Percentiles rank a stretch among this genome's conserved stretches.
Evolutionary conservation across 92 coral and sea anemone genomes (phyloP).

Genomic region (Porites divaricata): DNA sequence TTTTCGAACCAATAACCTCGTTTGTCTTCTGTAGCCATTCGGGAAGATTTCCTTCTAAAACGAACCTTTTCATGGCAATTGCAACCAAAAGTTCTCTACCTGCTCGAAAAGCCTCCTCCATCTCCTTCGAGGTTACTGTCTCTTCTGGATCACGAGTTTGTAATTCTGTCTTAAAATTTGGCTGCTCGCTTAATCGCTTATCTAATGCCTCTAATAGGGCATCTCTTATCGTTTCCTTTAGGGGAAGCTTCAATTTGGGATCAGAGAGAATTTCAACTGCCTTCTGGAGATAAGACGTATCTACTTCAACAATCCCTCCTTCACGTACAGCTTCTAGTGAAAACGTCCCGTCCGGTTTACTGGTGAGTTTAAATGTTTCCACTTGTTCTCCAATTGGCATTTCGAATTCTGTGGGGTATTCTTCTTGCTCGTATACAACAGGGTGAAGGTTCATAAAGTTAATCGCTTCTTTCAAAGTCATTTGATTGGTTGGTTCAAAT

Average conservation of each 20-base stretch:
- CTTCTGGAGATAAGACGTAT: not conserved
- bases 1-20: not conserved
- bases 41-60: not conserved
- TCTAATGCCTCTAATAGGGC: not conserved
- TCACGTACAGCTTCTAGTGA: conserved; percentile 1
- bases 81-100: conserved; percentile 34
- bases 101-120: conserved; percentile 32
- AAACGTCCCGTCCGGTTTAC: conserved; percentile 19
- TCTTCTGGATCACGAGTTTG: not conserved
- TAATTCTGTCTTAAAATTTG: conserved; percentile 2
- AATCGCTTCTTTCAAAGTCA: conserved; percentile 32
- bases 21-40: conserved; percentile 32
- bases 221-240: not conserved
- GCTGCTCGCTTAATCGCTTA: conserved; percentile 15
- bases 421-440: conserved; percentile 24
- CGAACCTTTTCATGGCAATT: not conserved
- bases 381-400: conserved; percentile 41
- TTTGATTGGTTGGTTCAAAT: conserved; percentile 6
- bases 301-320: not conserved
- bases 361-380: conserved; percentile 20
- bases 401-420: conserved; percentile 30
- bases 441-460: conserved; percentile 34
- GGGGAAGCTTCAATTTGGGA: not conserved
- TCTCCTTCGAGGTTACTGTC: not conserved
- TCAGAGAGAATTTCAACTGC: conserved; percentile 5